Evolutionary conservation across 2,888 invertebrate species (phyloP).

Genomic region (Oscheius sp.): DNA sequence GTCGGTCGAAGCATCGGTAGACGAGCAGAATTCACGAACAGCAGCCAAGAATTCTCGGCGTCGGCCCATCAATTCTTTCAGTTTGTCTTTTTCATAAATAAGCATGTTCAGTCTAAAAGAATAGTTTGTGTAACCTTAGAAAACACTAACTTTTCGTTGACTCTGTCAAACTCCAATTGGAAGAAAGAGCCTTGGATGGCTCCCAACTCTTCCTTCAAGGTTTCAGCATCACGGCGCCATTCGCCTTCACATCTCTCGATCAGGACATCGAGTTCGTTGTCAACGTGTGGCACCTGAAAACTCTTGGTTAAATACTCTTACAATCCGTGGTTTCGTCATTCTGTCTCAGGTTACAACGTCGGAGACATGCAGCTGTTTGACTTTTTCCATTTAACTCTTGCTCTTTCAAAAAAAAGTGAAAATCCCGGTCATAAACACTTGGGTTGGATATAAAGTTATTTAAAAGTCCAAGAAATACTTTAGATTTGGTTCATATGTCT

Average conservation of each 20-base stretch:
- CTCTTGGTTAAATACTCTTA: no score
- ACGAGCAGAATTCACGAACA: conserved; percentile 48
- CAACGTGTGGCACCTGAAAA: conserved; percentile 57
- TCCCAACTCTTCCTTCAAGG: conserved; percentile 58
- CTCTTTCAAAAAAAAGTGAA: no score
- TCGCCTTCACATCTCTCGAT: conserved; percentile 60
- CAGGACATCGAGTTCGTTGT: conserved; percentile 53
- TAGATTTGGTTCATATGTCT: neutral
- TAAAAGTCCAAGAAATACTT: no score
- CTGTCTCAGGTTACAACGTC: no score
- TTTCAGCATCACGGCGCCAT: conserved; percentile 60
- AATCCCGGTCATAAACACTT: no score
- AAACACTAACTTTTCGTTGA: conserved; percentile 64
- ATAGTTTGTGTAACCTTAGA: neutral
- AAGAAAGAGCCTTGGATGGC: conserved; percentile 69
- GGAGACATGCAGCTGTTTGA: no score
- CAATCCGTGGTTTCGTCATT: no score
- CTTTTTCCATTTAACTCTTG: no score
- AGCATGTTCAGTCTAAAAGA: conserved; percentile 64
- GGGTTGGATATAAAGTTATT: no score
- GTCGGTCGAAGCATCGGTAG: conserved; percentile 54
- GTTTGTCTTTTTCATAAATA: conserved; percentile 62
- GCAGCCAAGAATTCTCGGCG: conserved; percentile 53
- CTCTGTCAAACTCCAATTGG: conserved; percentile 66
- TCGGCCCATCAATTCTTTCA: conserved; percentile 53